Base-by-base conservation (phyloP, 2,113 vertebrate species). In the Serilophus lunatus region DNA sequence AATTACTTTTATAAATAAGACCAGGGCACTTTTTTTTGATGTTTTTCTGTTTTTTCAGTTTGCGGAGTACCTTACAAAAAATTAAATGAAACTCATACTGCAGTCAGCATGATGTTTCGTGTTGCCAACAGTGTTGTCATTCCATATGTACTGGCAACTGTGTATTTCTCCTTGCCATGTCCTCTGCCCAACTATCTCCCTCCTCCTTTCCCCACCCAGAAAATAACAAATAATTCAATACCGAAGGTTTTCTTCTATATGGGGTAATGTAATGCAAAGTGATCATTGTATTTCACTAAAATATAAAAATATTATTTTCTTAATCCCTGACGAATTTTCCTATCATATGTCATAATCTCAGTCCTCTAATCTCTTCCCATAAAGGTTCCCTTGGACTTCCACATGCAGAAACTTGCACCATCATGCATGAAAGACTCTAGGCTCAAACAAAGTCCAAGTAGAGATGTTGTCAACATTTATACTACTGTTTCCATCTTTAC, bases 121-220 rank as follows among this genome's bases (percentile, higher is more conserved):
- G 94, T 94, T 95, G 88, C 92, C 94, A 95, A n/a, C 36, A 79
- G 29, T 2, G 1, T 42, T 91, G 70, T 59, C n/a, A 71, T 94
- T 90, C 94, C 93, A 92, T 94, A 81, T 96, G 88, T 88, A 60
- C 77, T 96, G 94, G 92, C 79, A 94, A 40, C 25, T 13, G 22
- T 44, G n/a, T 24, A 59, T 70, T 80, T 94, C 71, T 88, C 38
- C n/a, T 82, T 88, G 87, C 59, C 56, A 86, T 44, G 50, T 82
- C 10, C 42, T 10, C 14, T 90, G 47, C 64, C 66, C 40, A 81
- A 5, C 47, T 45, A 13, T 49, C 69, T 90, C 24, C 8, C 26
- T 79, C 18, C 59, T 82, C 44, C 24, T 85, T 86, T 18, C 14
- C 59, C 31, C 18, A 36, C 33, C 51, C 42, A 19, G 13, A 92